phyloP scores from a whole-genome alignment of 2,888 invertebrate species.

The Pardosa pseudoannulata region DNA sequence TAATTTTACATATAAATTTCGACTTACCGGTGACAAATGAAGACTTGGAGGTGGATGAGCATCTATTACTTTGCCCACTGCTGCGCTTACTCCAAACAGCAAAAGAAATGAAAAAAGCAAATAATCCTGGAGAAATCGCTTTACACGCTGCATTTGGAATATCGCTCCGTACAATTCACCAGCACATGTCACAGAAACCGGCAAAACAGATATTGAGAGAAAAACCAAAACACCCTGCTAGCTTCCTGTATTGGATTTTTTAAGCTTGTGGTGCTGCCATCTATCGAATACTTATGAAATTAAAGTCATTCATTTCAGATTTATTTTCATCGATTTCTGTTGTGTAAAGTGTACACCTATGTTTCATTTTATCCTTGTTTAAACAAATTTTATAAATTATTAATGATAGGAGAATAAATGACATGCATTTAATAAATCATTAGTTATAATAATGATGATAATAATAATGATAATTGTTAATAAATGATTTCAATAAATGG shows the following conservation, averaged over 20 bases:
- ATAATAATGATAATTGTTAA: no score
- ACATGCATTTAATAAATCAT: no score
- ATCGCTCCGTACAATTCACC: background rate
- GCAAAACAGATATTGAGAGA: background rate
- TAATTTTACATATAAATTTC: background rate
- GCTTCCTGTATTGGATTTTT: background rate
- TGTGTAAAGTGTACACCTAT: no score
- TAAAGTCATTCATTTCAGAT: no score
- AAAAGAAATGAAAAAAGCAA: background rate
- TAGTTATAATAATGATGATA: no score
- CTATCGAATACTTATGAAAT: no score
- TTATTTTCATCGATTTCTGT: no score
- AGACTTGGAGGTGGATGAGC: background rate
- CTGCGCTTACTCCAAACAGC: background rate
- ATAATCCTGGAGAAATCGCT: background rate
- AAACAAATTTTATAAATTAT: no score
- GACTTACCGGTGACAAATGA: background rate
- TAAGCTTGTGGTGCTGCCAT: constrained; percentile 1
- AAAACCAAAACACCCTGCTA: background rate
- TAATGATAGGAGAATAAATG: no score
- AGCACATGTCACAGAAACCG: background rate
- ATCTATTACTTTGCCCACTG: background rate
- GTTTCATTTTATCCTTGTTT: no score
- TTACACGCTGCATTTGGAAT: background rate
- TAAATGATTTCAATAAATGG: no score